These are phyloP conservation scores for Drosophila acutilabella DNA, from an alignment of 2,888 invertebrate genomes.

Conservation along the genomic window DNA sequence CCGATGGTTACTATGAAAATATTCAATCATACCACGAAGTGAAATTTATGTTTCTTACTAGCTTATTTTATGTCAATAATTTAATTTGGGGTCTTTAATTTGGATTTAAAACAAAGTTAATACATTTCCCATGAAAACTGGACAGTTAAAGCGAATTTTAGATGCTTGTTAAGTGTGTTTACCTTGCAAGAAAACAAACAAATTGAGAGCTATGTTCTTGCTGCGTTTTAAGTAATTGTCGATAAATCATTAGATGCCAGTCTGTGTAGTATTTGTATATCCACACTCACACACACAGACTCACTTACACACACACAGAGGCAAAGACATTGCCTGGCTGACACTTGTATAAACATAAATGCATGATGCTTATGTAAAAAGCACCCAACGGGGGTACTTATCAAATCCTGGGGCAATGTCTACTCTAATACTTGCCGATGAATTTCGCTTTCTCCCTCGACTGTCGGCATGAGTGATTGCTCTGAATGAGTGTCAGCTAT, in stretches of 20 bases:
- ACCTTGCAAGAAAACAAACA: conserved; percentile 56
- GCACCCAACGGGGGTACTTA: conserved; percentile 75
- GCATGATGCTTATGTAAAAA: conserved; percentile 71
- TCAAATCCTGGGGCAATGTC: conserved; percentile 44
- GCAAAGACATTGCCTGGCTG: conserved; percentile 45
- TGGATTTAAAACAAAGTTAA: background rate
- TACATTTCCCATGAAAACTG: background rate
- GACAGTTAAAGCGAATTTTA: conserved; percentile 18
- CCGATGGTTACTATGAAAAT: too few species aligned
- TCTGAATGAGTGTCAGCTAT: conserved; percentile 52
- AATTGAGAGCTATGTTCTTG: conserved; percentile 62
- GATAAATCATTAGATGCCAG: conserved; percentile 74
- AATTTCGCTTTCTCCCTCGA: conserved; percentile 4
- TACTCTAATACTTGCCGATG: conserved; percentile 26
- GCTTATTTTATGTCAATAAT: too few species aligned
- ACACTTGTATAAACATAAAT: conserved; percentile 77
- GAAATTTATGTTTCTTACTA: too few species aligned
- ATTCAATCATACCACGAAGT: too few species aligned
- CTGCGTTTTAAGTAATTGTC: conserved; percentile 52
- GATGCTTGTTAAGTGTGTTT: conserved; percentile 50
- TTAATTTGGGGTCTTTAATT: too few species aligned
- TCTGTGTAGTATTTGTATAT: conserved; percentile 41
- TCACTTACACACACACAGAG: conserved; percentile 28
- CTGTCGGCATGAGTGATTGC: conserved; percentile 69
- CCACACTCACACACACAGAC: conserved; percentile 32